phyloP scores from a whole-genome alignment of 2,797 vertebrate species.

The Acrocephalus scirpaceus region DNA sequence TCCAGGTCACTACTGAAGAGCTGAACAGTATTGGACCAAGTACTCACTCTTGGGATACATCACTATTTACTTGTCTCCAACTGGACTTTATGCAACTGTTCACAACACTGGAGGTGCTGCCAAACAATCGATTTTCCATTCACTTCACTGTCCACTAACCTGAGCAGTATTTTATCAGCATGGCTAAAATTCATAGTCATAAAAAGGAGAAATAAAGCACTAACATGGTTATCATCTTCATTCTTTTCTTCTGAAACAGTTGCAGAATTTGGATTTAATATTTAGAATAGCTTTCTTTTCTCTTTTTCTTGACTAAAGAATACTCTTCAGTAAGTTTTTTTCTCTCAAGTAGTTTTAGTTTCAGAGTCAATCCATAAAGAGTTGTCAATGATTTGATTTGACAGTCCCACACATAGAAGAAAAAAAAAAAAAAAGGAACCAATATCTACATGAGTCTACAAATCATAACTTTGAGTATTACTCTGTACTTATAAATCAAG shows the following conservation, averaged over 20 bases:
- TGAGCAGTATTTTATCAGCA: background rate
- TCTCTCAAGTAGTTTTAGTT: background rate
- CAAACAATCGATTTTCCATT: rapidly evolving
- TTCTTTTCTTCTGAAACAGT: background rate
- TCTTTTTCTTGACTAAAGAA: background rate
- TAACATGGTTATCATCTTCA: background rate
- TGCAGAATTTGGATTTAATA: background rate
- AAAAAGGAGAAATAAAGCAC: background rate
- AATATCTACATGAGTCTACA: background rate
- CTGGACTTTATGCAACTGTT: background rate
- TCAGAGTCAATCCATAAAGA: background rate
- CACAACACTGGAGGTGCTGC: background rate
- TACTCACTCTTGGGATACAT: background rate
- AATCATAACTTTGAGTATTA: background rate
- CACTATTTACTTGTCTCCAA: background rate
- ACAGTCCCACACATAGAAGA: background rate
- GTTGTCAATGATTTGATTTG: background rate
- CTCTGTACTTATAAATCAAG: background rate
- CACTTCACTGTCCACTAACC: background rate
- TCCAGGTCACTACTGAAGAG: background rate
- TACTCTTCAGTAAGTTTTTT: background rate
- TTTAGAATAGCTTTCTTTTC: background rate
- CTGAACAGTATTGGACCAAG: background rate
- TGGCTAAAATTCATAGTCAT: background rate
- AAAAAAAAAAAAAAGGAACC: background rate